Evolutionary conservation across 2,113 vertebrate genomes (phyloP).

Genomic region (Verasper variegatus): DNA sequence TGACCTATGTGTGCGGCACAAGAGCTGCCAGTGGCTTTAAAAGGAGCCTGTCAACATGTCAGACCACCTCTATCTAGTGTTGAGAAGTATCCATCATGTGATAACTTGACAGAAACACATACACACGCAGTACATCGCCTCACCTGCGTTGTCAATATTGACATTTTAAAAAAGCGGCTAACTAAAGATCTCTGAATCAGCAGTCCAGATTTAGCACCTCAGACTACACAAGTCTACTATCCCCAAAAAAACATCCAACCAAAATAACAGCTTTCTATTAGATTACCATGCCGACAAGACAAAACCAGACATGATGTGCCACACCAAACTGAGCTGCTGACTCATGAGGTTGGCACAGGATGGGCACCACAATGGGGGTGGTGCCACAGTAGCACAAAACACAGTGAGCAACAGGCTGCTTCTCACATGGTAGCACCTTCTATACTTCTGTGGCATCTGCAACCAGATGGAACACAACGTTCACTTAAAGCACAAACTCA

Average conservation of each 20-base stretch:
- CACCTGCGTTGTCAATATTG: slow-evolving; percentile 36
- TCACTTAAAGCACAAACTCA: neutral
- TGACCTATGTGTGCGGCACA: no score
- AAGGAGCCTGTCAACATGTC: neutral
- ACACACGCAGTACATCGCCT: slow-evolving; percentile 19
- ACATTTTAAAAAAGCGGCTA: slow-evolving; percentile 24
- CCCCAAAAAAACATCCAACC: slow-evolving; percentile 42
- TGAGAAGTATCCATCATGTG: slow-evolving; percentile 19
- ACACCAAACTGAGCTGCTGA: slow-evolving; percentile 54
- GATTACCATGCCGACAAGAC: slow-evolving; percentile 60
- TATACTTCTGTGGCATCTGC: neutral
- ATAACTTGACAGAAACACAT: slow-evolving; percentile 29
- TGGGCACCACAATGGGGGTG: slow-evolving; percentile 39
- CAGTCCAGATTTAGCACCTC: slow-evolving; percentile 44
- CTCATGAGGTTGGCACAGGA: slow-evolving; percentile 44
- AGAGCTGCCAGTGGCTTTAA: no score
- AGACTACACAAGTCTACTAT: slow-evolving; percentile 65
- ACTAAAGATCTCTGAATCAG: slow-evolving; percentile 31
- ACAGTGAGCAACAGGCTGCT: neutral
- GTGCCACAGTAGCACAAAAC: slow-evolving; percentile 11
- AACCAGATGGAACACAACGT: slow-evolving; percentile 1
- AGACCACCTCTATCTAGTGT: slow-evolving; percentile 13
- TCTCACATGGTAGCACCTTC: slow-evolving; percentile 15
- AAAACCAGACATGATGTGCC: slow-evolving; percentile 48
- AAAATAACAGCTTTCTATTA: slow-evolving; percentile 60